These are phyloP conservation scores for Trematomus loennbergii DNA, from an alignment of 2,113 vertebrate species.

Conservation along the genomic window DNA sequence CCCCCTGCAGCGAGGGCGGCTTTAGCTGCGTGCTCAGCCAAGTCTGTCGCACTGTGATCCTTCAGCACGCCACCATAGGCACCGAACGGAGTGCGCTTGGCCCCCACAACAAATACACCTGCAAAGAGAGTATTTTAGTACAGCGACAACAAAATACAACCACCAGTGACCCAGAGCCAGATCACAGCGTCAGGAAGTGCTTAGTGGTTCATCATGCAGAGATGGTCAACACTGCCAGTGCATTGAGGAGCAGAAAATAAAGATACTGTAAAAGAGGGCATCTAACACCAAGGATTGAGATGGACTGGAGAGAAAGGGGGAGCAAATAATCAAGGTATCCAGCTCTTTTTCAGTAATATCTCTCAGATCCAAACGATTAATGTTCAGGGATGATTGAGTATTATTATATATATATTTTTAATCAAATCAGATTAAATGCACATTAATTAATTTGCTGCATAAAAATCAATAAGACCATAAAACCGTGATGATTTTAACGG, in stretches of 20 bases:
- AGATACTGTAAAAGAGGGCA: background rate
- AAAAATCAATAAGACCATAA: background rate
- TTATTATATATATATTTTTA: too few relatives aligned
- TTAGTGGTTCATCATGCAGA: background rate
- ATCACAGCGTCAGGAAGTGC: background rate
- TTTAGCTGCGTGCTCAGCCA: slow-evolving; percentile 89
- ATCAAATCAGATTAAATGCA: background rate
- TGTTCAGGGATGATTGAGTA: background rate
- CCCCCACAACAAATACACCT: slow-evolving; percentile 96
- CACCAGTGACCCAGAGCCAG: slow-evolving; percentile 6
- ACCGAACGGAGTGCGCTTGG: slow-evolving; percentile 95
- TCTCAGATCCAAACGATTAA: background rate
- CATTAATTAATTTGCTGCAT: background rate
- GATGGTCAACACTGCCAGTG: background rate
- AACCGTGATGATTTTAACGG: background rate
- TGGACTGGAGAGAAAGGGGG: background rate
- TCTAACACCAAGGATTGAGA: background rate
- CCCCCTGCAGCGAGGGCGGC: slow-evolving; percentile 90
- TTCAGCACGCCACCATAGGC: slow-evolving; percentile 91
- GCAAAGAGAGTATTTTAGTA: slow-evolving; percentile 21
- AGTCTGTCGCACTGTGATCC: slow-evolving; percentile 91
- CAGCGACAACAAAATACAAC: background rate
- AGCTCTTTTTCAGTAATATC: too few relatives aligned
- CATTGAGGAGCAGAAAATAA: background rate
- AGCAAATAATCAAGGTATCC: background rate